These are phyloP conservation scores for Lepus europaeus DNA, from an alignment of 2,113 vertebrate species.

Conservation along the genomic window DNA sequence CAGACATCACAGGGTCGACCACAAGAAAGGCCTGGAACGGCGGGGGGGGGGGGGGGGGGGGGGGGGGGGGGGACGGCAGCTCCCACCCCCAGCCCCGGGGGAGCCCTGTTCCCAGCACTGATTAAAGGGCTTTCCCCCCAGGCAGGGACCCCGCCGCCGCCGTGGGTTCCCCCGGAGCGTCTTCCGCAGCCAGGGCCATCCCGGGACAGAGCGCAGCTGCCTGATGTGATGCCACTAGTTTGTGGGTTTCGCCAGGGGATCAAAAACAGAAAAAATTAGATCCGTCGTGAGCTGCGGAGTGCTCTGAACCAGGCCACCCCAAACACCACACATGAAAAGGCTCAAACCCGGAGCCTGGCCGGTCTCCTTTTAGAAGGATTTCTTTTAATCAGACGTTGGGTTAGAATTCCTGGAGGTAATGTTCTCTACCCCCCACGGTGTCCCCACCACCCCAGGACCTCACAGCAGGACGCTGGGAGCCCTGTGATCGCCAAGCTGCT, in stretches of 20 bases:
- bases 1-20: not conserved
- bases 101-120: not conserved
- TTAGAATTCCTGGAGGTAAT: too few relatives aligned
- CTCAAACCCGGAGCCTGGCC: conserved; percentile 61
- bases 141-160: not conserved
- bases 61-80: not conserved
- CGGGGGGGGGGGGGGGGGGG: not conserved
- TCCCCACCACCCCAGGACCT: too few relatives aligned
- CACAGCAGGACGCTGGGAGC: too few relatives aligned
- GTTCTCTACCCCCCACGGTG: too few relatives aligned
- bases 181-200: not conserved
- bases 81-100: not conserved
- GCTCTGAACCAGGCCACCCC: conserved; percentile 65
- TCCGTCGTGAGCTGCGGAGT: not conserved
- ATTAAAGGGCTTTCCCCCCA: conserved; percentile 31
- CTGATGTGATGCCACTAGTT: not conserved
- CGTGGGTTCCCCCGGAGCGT: not conserved
- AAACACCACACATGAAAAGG: conserved; percentile 38
- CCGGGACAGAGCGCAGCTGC: not conserved
- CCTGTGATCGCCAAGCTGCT: too few relatives aligned
- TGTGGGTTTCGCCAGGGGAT: conserved; percentile 39
- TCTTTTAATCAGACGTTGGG: conserved; percentile 63
- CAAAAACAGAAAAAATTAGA: conserved; percentile 67
- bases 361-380: conserved; percentile 49
- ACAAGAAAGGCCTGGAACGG: conserved; percentile 46